Conservation (phyloP, 2,113 vertebrate genomes). For the Strigops habroptila region DNA sequence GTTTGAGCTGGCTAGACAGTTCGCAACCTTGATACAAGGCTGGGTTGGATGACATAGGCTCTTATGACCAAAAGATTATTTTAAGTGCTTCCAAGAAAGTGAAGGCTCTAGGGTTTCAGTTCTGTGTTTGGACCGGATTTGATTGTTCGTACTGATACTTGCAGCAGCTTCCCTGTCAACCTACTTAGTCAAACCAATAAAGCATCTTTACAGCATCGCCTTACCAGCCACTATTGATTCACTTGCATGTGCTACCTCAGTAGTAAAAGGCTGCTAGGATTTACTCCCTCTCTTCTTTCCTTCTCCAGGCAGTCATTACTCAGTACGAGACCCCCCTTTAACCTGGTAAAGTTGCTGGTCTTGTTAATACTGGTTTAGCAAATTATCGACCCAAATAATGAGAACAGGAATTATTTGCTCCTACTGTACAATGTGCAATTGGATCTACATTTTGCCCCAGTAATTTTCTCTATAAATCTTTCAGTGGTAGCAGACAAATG, state of each 20-base stretch:
- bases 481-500: constrained; percentile 63
- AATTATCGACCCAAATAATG: constrained; percentile 76
- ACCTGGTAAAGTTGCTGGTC: constrained; percentile 73
- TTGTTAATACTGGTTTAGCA: constrained; percentile 78
- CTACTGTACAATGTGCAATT: constrained; percentile 57
- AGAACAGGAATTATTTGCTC: constrained; percentile 72
- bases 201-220: constrained; percentile 72
- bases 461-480: constrained; percentile 72
- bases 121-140: constrained; percentile 14
- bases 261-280: constrained; percentile 76
- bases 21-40: background rate
- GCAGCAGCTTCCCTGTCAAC: constrained; percentile 58
- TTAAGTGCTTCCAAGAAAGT: background rate
- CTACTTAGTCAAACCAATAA: constrained; percentile 74
- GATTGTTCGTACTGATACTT: constrained; percentile 48
- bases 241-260: constrained; percentile 72
- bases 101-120: constrained; percentile 8
- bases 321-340: constrained; percentile 70
- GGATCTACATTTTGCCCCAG: constrained; percentile 67
- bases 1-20: background rate
- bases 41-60: background rate
- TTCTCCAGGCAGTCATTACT: constrained; percentile 71
- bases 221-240: constrained; percentile 76
- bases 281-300: constrained; percentile 70
- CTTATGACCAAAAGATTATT: background rate